Percentiles rank a stretch among this genome's conserved stretches.
Evolutionary conservation across 2,113 vertebrate species (phyloP).

Genomic region (Panthera uncia): DNA sequence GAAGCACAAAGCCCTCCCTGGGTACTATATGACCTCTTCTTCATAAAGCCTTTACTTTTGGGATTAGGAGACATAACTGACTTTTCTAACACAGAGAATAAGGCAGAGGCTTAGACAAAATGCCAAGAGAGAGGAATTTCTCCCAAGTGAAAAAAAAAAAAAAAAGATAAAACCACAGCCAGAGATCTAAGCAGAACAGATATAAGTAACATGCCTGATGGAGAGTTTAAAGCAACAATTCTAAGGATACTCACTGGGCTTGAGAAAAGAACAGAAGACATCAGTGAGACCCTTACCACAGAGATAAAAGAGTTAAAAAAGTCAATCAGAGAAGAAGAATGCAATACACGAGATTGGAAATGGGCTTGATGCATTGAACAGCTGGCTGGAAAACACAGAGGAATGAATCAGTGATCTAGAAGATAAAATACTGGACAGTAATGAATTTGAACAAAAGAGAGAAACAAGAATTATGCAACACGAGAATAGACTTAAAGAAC

Average conservation of each 20-base stretch:
- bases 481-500: background rate
- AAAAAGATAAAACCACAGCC: background rate
- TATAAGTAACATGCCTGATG: background rate
- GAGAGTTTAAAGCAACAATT: background rate
- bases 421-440: background rate
- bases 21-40: background rate
- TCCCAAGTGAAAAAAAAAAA: background rate
- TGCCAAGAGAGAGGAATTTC: background rate
- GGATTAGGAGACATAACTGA: background rate
- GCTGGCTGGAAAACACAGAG: background rate
- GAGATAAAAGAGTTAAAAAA: background rate
- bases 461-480: background rate
- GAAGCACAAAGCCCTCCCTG: background rate
- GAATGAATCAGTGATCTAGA: background rate
- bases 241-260: background rate
- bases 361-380: background rate
- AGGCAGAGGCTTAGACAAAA: background rate
- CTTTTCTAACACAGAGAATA: background rate
- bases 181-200: background rate
- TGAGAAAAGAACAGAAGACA: background rate
- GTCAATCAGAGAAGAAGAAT: background rate
- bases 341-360: background rate
- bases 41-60: background rate
- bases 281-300: background rate
- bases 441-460: background rate